Evolutionary conservation across 1,140 invertebrate species (phyloP).

Genomic region (Halyomorpha halys): DNA sequence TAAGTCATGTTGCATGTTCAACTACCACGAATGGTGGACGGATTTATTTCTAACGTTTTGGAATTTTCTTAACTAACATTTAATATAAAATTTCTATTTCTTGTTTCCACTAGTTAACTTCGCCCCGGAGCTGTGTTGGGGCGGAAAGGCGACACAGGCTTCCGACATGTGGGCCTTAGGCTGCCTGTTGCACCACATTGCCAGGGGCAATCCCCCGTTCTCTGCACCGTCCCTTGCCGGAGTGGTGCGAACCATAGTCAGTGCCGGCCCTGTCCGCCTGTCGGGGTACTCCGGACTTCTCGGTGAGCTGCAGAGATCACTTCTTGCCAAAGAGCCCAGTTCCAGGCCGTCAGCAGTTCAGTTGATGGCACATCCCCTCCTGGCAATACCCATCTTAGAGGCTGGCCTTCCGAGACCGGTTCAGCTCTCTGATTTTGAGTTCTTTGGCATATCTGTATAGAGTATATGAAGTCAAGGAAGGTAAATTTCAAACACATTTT

Average conservation of each 20-base stretch:
- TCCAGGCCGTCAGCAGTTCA: background rate
- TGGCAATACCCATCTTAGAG: background rate
- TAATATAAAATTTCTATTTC: too few relatives aligned
- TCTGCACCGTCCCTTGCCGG: background rate
- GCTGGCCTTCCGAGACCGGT: too few relatives aligned
- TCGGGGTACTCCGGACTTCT: background rate
- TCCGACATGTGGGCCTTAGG: slow-evolving; percentile 20
- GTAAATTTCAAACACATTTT: too few relatives aligned
- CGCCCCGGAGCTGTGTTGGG: slow-evolving; percentile 15
- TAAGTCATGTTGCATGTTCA: too few relatives aligned
- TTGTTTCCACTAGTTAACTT: background rate
- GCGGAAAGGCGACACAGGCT: background rate
- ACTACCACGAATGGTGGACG: too few relatives aligned
- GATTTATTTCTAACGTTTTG: too few relatives aligned
- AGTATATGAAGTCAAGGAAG: too few relatives aligned
- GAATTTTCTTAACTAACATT: too few relatives aligned
- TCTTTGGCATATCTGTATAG: too few relatives aligned
- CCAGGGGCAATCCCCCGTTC: slow-evolving; percentile 5
- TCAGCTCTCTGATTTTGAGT: too few relatives aligned
- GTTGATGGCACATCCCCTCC: background rate
- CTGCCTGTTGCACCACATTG: slow-evolving; percentile 16
- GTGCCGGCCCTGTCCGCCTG: background rate
- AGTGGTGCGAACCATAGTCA: background rate
- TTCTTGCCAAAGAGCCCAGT: background rate
- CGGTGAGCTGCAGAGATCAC: background rate